Conservation (phyloP, 2,113 vertebrate species). For the Tretioscincus oriximinensis region DNA sequence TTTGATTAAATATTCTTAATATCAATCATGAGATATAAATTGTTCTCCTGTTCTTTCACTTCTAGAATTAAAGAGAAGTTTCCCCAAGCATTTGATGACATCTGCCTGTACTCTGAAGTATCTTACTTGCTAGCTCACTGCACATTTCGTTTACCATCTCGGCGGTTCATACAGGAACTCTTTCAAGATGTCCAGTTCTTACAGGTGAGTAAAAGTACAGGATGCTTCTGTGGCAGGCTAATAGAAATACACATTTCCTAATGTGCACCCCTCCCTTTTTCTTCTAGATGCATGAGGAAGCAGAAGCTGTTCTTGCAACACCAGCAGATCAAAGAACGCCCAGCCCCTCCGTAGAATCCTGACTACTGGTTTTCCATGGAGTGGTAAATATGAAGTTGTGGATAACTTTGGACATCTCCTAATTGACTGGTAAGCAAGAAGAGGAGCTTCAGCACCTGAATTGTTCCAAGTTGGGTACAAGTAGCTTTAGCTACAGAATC, state of each 20-base stretch:
- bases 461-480: slow-evolving; percentile 65
- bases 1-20: neutral
- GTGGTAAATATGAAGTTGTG: slow-evolving; percentile 49
- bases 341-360: slow-evolving; percentile 80
- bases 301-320: slow-evolving; percentile 87
- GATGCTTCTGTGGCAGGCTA: too few relatives aligned
- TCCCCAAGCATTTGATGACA: slow-evolving; percentile 95
- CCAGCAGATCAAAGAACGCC: slow-evolving; percentile 77
- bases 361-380: slow-evolving; percentile 67
- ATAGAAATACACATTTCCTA: too few relatives aligned
- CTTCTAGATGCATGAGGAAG: slow-evolving; percentile 93
- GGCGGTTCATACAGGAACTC: slow-evolving; percentile 97
- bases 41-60: slow-evolving; percentile 21
- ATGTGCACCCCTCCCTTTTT: neutral
- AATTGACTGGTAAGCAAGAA: slow-evolving; percentile 55
- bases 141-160: slow-evolving; percentile 91
- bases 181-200: slow-evolving; percentile 98
- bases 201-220: slow-evolving; percentile 76
- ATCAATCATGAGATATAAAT: accelerated
- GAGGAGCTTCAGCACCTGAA: slow-evolving; percentile 57
- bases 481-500: slow-evolving; percentile 51
- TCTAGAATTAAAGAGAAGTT: slow-evolving; percentile 98
- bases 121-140: slow-evolving; percentile 92
- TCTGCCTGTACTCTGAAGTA: slow-evolving; percentile 98
- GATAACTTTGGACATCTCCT: slow-evolving; percentile 50